These are phyloP conservation scores for Hedychridium roseum DNA, from an alignment of 2,888 invertebrate genomes.

Conservation along the genomic window DNA sequence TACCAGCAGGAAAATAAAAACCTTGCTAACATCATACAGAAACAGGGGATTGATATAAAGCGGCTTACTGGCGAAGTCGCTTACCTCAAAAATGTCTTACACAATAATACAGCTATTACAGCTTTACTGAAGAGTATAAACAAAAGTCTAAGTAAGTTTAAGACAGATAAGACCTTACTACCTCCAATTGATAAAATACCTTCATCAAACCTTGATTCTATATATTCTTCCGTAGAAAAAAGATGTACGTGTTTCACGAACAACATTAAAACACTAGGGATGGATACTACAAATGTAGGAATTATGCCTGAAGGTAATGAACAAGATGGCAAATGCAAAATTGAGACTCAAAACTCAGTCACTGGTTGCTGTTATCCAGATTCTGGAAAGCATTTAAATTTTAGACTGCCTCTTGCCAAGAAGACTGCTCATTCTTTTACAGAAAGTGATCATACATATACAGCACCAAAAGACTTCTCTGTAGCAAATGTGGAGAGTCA, in stretches of 20 bases:
- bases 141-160: conserved; percentile 34
- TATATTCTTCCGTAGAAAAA: too few species aligned
- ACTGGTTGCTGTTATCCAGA: too few species aligned
- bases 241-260: background rate
- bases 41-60: conserved; percentile 64
- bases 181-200: background rate
- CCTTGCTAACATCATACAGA: conserved; percentile 64
- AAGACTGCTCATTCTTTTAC: background rate
- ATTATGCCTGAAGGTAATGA: background rate
- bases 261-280: background rate
- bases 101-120: conserved; percentile 67
- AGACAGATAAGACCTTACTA: background rate
- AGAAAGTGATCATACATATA: conserved; percentile 23
- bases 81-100: conserved; percentile 67
- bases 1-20: conserved; percentile 65
- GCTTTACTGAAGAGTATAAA: conserved; percentile 65
- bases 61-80: conserved; percentile 66
- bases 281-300: background rate
- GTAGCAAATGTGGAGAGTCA: conserved; percentile 1
- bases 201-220: too few species aligned
- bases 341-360: too few species aligned
- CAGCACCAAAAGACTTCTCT: conserved; percentile 6
- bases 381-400: background rate
- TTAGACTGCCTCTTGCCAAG: conserved; percentile 9
- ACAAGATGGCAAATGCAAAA: background rate